Conservation (phyloP, 2,888 invertebrate genomes). For the Apamea anceps region DNA sequence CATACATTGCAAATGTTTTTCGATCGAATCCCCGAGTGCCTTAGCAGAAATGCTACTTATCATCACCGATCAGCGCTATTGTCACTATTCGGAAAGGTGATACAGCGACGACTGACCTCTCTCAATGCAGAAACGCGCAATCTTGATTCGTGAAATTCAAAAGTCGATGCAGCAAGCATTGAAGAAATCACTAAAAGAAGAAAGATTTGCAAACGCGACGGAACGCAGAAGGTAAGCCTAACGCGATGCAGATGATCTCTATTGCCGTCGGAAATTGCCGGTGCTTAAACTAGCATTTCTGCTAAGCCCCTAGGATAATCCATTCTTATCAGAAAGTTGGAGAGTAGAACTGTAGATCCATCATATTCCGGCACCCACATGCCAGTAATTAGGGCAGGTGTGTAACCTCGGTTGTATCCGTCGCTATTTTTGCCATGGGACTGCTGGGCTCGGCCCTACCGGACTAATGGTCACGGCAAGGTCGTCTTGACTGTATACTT, state of each 20-base stretch:
- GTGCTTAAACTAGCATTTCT: not conserved
- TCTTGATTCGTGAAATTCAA: not conserved
- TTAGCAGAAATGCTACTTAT: no score
- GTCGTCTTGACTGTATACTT: conserved; percentile 42
- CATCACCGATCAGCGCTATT: not conserved
- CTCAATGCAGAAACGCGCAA: not conserved
- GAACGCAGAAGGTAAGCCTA: not conserved
- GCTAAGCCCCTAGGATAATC: conserved; percentile 1
- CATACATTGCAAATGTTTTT: not conserved
- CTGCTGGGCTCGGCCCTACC: conserved; percentile 63
- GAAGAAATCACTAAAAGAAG: not conserved
- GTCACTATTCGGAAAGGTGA: not conserved
- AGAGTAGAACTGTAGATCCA: conserved; percentile 21
- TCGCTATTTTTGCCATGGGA: conserved; percentile 73
- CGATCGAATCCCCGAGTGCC: no score
- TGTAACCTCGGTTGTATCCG: conserved; percentile 75
- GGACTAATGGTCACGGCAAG: conserved; percentile 63
- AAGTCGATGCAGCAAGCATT: not conserved
- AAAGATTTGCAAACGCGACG: not conserved
- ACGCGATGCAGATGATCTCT: no score
- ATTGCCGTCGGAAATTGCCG: no score
- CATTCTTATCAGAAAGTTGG: conserved; percentile 24
- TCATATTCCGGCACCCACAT: conserved; percentile 56
- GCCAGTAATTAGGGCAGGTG: conserved; percentile 77
- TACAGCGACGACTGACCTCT: not conserved